These are phyloP conservation scores for Ovis canadensis DNA, from an alignment of 2,113 vertebrate genomes.

Conservation along the genomic window DNA sequence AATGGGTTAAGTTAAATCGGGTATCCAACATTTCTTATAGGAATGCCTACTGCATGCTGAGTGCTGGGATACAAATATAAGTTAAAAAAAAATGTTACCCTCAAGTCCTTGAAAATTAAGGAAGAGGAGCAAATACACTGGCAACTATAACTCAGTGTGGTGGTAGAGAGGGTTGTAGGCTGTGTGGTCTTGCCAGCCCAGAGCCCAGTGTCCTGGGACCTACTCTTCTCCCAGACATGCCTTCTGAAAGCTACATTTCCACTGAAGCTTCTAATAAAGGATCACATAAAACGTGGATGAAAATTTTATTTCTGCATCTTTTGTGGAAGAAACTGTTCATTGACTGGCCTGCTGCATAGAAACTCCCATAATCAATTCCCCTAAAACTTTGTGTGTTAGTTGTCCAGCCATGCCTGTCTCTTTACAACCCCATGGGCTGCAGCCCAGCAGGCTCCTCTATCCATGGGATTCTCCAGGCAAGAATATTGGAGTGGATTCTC, in stretches of 20 bases:
- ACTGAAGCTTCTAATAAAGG: neutral
- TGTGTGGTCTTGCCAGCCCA: accelerated
- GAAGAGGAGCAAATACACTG: neutral
- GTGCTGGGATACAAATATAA: neutral
- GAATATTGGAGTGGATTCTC: neutral
- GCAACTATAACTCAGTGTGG: neutral
- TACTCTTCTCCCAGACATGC: neutral
- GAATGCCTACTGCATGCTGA: neutral
- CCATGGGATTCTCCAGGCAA: neutral
- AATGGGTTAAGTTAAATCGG: neutral
- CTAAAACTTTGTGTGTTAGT: neutral
- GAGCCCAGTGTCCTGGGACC: neutral
- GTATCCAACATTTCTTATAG: neutral
- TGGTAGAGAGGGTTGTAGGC: accelerated
- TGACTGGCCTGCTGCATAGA: neutral
- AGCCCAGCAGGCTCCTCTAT: neutral
- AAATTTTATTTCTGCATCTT: neutral
- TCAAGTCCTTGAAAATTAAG: neutral
- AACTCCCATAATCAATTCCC: neutral
- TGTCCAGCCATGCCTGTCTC: neutral
- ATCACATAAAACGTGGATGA: neutral
- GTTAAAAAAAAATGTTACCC: neutral
- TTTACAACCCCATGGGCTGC: neutral
- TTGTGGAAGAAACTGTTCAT: neutral
- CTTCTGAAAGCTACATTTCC: neutral